Evolutionary conservation across 2,888 invertebrate species (phyloP).

Genomic region (Xestia rhomboidea): DNA sequence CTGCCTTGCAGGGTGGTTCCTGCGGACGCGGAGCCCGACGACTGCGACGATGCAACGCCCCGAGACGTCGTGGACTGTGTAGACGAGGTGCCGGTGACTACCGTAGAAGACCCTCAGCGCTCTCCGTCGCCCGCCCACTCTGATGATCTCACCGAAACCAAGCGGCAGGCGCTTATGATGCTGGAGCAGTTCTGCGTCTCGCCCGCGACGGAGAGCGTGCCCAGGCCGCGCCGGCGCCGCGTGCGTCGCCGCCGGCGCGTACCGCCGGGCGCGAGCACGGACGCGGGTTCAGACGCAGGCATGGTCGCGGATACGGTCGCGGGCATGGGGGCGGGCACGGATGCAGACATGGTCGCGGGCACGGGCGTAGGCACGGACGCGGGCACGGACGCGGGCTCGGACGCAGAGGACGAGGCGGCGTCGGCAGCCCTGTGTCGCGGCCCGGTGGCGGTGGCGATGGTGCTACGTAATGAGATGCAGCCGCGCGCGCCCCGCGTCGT

Average conservation of each 20-base stretch:
- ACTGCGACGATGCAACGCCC: background rate
- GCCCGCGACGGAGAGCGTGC: conserved; percentile 2
- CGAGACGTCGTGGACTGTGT: background rate
- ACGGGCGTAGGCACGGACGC: background rate
- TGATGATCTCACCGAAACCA: conserved; percentile 59
- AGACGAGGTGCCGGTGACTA: background rate
- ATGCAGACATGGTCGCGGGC: background rate
- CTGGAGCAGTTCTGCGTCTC: conserved; percentile 50
- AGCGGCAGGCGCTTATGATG: conserved; percentile 64
- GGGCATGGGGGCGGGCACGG: background rate
- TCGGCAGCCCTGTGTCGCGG: background rate
- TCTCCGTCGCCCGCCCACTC: conserved; percentile 4
- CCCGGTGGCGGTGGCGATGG: background rate
- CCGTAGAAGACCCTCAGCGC: conserved; percentile 9
- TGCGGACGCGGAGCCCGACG: background rate
- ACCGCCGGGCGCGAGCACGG: background rate
- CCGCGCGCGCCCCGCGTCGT: conserved; percentile 53
- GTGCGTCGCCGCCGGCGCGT: conserved; percentile 42
- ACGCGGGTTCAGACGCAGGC: background rate
- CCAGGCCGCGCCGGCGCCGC: conserved; percentile 30
- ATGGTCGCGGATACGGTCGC: background rate
- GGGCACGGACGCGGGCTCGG: background rate
- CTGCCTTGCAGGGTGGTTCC: conserved; percentile 29
- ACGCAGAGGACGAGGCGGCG: background rate
- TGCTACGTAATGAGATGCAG: conserved; percentile 30